phyloP scores from a whole-genome alignment of 2,888 invertebrate species.

The Amaurobius ferox region DNA sequence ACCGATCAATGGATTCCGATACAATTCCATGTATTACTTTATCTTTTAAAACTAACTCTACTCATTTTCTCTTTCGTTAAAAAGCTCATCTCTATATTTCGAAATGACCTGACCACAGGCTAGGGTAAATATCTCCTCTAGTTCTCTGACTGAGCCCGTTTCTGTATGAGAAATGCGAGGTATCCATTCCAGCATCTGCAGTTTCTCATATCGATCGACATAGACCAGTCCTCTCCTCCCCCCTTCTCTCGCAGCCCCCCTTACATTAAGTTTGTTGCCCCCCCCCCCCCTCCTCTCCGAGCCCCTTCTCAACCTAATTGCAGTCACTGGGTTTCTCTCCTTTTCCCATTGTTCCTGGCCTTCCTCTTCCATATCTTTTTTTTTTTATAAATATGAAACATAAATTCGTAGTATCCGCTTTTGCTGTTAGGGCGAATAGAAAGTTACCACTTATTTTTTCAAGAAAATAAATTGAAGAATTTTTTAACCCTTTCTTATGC shows the following conservation, averaged over 20 bases:
- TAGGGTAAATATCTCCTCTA: neutral
- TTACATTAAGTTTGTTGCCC: neutral
- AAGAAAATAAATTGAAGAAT: no score
- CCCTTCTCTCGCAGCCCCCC: neutral
- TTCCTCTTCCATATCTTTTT: neutral
- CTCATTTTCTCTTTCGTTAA: no score
- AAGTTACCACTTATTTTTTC: no score
- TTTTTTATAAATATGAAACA: no score
- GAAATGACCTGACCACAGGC: conserved; percentile 4
- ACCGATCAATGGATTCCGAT: no score
- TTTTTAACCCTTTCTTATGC: no score
- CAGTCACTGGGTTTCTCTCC: neutral
- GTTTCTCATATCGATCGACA: conserved; percentile 12
- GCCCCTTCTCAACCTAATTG: neutral
- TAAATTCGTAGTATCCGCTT: no score
- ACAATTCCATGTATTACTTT: no score
- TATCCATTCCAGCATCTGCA: conserved; percentile 14
- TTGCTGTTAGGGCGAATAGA: no score
- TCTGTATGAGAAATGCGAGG: conserved; percentile 6
- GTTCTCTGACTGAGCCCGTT: neutral
- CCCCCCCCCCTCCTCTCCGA: neutral
- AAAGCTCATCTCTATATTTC: no score
- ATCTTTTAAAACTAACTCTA: no score
- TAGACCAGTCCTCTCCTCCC: neutral
- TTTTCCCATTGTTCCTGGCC: neutral